These are phyloP conservation scores for Diplodus puntazzo DNA, from an alignment of 2,797 vertebrate species.

Conservation along the genomic window DNA sequence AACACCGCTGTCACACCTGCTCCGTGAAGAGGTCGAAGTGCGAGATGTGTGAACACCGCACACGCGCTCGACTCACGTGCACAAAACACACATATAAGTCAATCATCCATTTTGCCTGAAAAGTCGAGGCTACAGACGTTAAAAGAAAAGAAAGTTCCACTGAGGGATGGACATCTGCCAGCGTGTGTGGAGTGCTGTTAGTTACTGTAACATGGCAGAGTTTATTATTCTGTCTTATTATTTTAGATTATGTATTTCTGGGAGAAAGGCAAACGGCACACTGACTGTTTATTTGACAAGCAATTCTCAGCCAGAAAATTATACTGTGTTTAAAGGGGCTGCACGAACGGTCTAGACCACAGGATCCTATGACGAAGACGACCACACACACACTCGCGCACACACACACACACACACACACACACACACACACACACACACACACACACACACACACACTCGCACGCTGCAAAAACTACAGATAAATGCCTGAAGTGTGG, in stretches of 20 bases:
- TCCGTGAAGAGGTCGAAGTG: too few relatives aligned
- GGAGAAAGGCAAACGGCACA: constrained; percentile 71
- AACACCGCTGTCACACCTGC: neutral
- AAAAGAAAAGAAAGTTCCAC: constrained; percentile 11
- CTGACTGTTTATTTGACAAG: constrained; percentile 81
- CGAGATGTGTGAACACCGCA: too few relatives aligned
- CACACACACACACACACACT: neutral
- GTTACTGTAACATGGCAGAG: constrained; percentile 46
- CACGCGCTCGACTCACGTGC: neutral
- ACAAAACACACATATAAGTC: constrained; percentile 6
- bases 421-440: constrained; percentile 32
- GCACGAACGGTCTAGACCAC: constrained; percentile 60
- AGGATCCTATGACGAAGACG: constrained; percentile 58
- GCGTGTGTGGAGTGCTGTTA: constrained; percentile 37
- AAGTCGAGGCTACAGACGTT: neutral
- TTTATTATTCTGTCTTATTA: constrained; percentile 74
- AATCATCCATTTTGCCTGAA: constrained; percentile 22
- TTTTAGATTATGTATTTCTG: constrained; percentile 76
- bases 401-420: constrained; percentile 43
- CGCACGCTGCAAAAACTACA: constrained; percentile 12
- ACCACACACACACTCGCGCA: constrained; percentile 57
- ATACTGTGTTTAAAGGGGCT: constrained; percentile 67
- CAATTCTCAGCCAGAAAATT: constrained; percentile 77
- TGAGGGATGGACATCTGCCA: constrained; percentile 21
- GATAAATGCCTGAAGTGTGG: constrained; percentile 22